phyloP scores from a whole-genome alignment of 2,113 vertebrate species.

The Triplophysa dalaica region DNA sequence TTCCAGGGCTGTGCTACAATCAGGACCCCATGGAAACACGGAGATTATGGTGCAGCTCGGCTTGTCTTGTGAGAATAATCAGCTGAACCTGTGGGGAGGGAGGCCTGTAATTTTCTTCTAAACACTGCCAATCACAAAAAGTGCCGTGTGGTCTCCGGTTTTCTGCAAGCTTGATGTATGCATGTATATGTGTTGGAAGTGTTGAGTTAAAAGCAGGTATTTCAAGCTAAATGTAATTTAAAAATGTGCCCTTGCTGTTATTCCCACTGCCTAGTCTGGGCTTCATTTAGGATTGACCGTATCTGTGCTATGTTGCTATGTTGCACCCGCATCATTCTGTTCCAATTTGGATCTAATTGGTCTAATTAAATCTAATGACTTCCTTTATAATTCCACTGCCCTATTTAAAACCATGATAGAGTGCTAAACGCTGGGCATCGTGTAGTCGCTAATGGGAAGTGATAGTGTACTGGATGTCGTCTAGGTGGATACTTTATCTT shows the following conservation, averaged over 20 bases:
- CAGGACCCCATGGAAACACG: constrained; percentile 60
- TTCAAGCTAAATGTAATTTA: not conserved
- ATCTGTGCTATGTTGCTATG: constrained; percentile 48
- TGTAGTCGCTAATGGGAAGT: constrained; percentile 42
- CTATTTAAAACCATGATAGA: constrained; percentile 56
- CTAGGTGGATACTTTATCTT: constrained; percentile 33
- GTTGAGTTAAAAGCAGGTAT: not conserved
- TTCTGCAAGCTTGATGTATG: not conserved
- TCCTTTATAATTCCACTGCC: constrained; percentile 48
- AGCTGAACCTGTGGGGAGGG: constrained; percentile 62
- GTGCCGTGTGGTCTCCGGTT: not conserved
- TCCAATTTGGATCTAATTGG: constrained; percentile 53
- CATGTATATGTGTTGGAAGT: not conserved
- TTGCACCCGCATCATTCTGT: constrained; percentile 50
- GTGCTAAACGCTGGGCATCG: constrained; percentile 40
- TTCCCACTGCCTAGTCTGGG: not conserved
- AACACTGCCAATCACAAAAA: constrained; percentile 44
- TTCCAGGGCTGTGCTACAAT: constrained; percentile 60
- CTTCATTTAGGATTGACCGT: constrained; percentile 43
- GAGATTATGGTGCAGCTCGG: constrained; percentile 61
- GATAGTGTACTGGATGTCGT: constrained; percentile 35
- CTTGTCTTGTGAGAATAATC: constrained; percentile 65
- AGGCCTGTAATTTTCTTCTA: constrained; percentile 62
- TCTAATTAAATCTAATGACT: constrained; percentile 56
- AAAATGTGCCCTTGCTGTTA: not conserved